Evolutionary conservation across 92 coral and sea anemone genomes (phyloP), one percentile per base, ranked within the genome.

Genomic region (Palythoa caribaeorum): DNA sequence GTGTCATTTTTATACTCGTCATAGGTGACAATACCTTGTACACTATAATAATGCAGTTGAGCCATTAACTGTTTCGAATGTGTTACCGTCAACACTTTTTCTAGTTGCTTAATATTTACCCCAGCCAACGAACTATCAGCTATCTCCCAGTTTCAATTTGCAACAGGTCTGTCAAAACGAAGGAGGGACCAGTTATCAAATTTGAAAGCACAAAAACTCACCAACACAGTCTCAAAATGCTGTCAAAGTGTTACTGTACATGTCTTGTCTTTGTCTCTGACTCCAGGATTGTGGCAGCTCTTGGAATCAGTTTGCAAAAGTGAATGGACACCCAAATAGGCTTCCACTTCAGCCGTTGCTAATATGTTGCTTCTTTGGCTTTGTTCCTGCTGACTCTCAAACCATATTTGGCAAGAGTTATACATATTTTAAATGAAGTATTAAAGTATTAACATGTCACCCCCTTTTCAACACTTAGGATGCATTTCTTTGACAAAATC

Each of bases 221-320:
- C 5, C n/a, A n/a, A 59, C 14, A 1, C n/a, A 14, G 65, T 59
- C n/a, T 5, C 3, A n/a, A 53, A 39, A 77, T 53, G 2, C 9
- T 55, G 83, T 78, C 84, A 28, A 16, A 54, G 20, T 17, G 51
- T 51, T 5, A 77, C n/a, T 59, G 65, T 59, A 8, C 28, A 28
- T 20, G 66, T 78, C 19, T 57, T 9, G 71, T 78, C 6, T 5
- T 57, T 38, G 84, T 78, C 10, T 78, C 84, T 37, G 53, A 19
- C 84, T 57, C 84, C 53, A 36, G 14, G 19, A 16, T 78, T 14
- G 84, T 78, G 71, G 71, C 84, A 54, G 5, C 50, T 38, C 71
- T 54, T 57, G 14, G 28, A 78, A 71, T 78, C 84, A 78, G 84
- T 78, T 8, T 44, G 53, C 70, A 57, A 78, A 71, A 13, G 6